Base-by-base conservation (phyloP, 2,888 invertebrate species). In the Hanleya hanleyi region DNA sequence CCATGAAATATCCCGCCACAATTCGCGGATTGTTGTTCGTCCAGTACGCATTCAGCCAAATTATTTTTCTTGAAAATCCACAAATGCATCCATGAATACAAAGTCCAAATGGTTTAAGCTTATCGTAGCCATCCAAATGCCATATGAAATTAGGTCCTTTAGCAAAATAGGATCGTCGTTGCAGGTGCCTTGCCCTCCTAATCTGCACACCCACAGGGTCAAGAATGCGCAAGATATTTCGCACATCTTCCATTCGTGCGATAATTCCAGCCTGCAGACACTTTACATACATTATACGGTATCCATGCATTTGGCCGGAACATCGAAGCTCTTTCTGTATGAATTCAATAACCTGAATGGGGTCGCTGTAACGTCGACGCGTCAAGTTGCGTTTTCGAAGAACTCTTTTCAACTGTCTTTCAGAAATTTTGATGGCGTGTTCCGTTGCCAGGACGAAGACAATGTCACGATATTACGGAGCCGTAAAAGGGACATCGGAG, bases 21-120 rank as follows among this genome's bases (percentile, higher is more conserved):
- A 78, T 64, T 35, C 26, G 32, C 18, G 74, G 77, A 41, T 77
- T 38, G 51, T 51, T 77, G 62, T 49, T 78, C 12, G 77, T 78
- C 9, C 18, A 26, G 35, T 69, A 71, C 22, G 64, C 74, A 33
- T 77, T 57, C 38, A 77, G 33, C 74, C 77, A 77, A 33, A 41
- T 18, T 12, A 41, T 18, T 18, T 12, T 9, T 12, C 41, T 9
- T 12, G 41, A 41, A 41, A 41, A 78, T 75, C 35, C 78, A 37
- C 33, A 71, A 33, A 29, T 67, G 26, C 7, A 76, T 74, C 26
- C 70, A 78, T 1, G 71, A 74, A 69, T 78, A 70, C 18, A 77
- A 74, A 37, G 69, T 71, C 33, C 41, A 18, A 41, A 41, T 12
- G 41, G 41, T 18, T 41, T 41, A 9, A 41, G 41, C 18, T 41